Conservation (phyloP, 2,113 vertebrate species). For the Centropristis striata region DNA sequence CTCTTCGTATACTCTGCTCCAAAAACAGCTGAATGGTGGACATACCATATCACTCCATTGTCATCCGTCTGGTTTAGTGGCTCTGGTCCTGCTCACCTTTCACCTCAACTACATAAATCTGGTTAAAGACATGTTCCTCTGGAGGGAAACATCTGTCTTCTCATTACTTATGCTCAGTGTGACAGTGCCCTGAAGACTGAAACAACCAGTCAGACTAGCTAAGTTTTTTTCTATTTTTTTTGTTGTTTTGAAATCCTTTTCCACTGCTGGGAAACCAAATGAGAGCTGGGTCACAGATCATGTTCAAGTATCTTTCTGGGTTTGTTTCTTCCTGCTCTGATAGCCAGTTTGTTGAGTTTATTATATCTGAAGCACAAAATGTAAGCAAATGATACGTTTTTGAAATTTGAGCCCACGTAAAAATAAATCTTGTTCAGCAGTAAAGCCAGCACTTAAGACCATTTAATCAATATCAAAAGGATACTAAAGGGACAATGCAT, state of each 20-base stretch:
- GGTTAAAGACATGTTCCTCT: slow-evolving; percentile 12
- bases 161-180: not conserved
- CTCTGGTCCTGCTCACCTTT: slow-evolving; percentile 20
- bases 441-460: slow-evolving; percentile 11
- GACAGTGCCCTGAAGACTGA: not conserved
- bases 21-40: slow-evolving; percentile 7
- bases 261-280: slow-evolving; percentile 56
- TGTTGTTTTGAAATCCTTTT: slow-evolving; percentile 4
- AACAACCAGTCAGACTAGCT: not conserved
- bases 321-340: slow-evolving; percentile 4
- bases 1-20: slow-evolving; percentile 14
- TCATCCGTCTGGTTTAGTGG: not conserved
- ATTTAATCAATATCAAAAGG: not conserved
- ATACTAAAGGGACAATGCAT: slow-evolving; percentile 2
- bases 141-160: not conserved
- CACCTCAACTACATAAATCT: not conserved
- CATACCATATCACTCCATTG: not conserved
- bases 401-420: not conserved
- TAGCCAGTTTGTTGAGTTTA: not conserved
- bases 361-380: not conserved
- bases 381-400: too few relatives aligned
- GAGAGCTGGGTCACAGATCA: slow-evolving; percentile 31
- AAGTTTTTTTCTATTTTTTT: not conserved
- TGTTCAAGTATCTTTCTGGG: not conserved
- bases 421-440: not conserved